These are phyloP conservation scores for Conopomorpha cramerella DNA, from an alignment of 1,140 invertebrate genomes.

Conservation along the genomic window DNA sequence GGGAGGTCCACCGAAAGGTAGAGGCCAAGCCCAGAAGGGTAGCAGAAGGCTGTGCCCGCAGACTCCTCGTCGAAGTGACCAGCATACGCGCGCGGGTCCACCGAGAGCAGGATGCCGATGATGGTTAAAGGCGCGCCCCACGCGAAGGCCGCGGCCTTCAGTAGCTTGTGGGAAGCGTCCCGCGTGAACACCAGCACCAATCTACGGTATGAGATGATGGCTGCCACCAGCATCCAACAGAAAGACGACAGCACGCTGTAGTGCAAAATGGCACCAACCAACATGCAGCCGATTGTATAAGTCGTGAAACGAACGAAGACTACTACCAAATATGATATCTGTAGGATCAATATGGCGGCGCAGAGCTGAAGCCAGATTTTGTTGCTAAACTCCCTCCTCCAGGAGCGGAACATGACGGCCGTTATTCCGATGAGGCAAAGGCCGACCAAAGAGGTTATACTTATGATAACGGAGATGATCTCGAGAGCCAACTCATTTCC, in stretches of 20 bases:
- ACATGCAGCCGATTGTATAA: constrained; percentile 32
- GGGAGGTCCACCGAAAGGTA: constrained; percentile 54
- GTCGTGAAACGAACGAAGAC: constrained; percentile 28
- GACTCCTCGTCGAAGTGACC: constrained; percentile 30
- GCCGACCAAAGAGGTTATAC: constrained; percentile 45
- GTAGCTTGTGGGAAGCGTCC: constrained; percentile 48
- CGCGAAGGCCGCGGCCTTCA: constrained; percentile 46
- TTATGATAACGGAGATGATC: constrained; percentile 44
- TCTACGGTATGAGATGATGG: constrained; percentile 48
- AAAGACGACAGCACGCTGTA: constrained; percentile 53
- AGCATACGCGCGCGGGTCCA: constrained; percentile 33
- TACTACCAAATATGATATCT: constrained; percentile 35
- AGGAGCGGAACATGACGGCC: constrained; percentile 42
- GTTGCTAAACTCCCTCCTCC: constrained; percentile 54
- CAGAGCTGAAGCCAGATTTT: constrained; percentile 59
- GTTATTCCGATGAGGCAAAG: constrained; percentile 43
- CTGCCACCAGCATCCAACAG: constrained; percentile 60
- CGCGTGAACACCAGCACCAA: constrained; percentile 48
- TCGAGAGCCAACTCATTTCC: constrained; percentile 28
- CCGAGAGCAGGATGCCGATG: constrained; percentile 39
- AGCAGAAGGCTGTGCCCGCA: constrained; percentile 39
- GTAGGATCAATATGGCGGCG: constrained; percentile 34
- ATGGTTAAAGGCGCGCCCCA: constrained; percentile 43
- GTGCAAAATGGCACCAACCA: constrained; percentile 42
- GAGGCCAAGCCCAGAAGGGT: constrained; percentile 42